Evolutionary conservation across 2,888 invertebrate genomes (phyloP).

Genomic region (Parnassius mnemosyne): DNA sequence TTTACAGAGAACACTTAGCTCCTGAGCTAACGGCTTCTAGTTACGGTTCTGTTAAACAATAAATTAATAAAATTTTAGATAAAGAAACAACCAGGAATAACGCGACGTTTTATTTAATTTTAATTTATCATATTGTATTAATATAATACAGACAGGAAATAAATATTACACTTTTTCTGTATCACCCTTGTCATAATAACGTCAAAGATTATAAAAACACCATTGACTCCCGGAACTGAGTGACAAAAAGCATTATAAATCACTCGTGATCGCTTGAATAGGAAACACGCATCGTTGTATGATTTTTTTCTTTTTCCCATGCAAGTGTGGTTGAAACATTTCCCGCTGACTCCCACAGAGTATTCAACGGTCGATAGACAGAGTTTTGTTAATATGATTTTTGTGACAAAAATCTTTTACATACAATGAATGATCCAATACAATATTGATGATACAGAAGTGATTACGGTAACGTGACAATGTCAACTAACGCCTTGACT

Average conservation of each 20-base stretch:
- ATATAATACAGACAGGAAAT: slow-evolving; percentile 25
- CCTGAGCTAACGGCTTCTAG: too few relatives aligned
- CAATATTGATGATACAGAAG: too few relatives aligned
- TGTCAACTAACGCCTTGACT: too few relatives aligned
- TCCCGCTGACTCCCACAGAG: slow-evolving; percentile 27
- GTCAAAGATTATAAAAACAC: slow-evolving; percentile 58
- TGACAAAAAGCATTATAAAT: slow-evolving; percentile 62
- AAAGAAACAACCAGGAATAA: too few relatives aligned
- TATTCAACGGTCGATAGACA: background rate
- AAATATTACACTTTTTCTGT: slow-evolving; percentile 45
- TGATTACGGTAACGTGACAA: too few relatives aligned
- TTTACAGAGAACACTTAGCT: too few relatives aligned
- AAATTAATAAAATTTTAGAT: too few relatives aligned
- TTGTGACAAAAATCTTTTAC: too few relatives aligned
- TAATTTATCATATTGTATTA: background rate
- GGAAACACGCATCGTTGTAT: slow-evolving; percentile 32
- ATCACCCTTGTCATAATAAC: slow-evolving; percentile 50
- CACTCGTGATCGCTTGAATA: slow-evolving; percentile 38
- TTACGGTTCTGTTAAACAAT: too few relatives aligned
- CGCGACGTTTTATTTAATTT: too few relatives aligned
- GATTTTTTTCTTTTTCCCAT: slow-evolving; percentile 24
- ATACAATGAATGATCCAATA: too few relatives aligned
- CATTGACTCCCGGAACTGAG: slow-evolving; percentile 63
- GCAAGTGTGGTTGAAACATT: slow-evolving; percentile 7
- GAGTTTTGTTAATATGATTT: too few relatives aligned